Conservation (phyloP, 2,888 invertebrate species). For the Cataglyphis albicans region DNA sequence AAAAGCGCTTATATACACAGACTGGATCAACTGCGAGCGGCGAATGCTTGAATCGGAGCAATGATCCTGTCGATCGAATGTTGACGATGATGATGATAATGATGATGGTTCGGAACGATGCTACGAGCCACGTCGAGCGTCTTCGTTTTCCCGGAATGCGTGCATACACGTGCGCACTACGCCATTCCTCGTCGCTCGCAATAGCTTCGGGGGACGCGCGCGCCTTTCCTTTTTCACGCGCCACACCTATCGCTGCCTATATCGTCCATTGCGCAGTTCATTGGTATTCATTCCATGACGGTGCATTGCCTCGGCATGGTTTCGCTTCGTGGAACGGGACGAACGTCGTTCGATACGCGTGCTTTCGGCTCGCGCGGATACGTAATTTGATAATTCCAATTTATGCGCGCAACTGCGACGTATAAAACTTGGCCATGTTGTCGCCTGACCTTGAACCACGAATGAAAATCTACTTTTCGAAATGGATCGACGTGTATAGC, state of each 20-base stretch:
- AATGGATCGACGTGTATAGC: neutral
- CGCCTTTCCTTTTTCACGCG: conserved; percentile 67
- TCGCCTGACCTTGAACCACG: conserved; percentile 25
- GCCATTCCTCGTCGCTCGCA: neutral
- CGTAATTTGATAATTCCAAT: neutral
- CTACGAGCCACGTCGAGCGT: conserved; percentile 44
- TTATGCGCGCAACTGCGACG: neutral
- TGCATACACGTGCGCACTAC: conserved; percentile 47
- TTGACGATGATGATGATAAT: neutral
- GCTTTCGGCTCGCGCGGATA: neutral
- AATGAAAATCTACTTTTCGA: neutral
- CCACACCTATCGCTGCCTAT: conserved; percentile 67
- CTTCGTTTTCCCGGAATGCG: conserved; percentile 60
- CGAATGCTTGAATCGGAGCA: neutral
- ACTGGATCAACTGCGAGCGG: neutral
- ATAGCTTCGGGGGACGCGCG: conserved; percentile 17
- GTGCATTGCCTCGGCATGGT: conserved; percentile 42
- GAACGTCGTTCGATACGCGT: neutral
- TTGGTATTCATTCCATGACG: conserved; percentile 62
- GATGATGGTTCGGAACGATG: conserved; percentile 2
- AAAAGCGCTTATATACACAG: neutral
- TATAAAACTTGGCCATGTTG: neutral
- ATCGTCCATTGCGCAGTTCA: conserved; percentile 60
- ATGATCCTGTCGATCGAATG: neutral
- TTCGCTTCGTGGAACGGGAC: neutral